Percentiles rank a stretch among this genome's conserved stretches.
phyloP scores from a whole-genome alignment of 2,113 vertebrate species.

The Paracanthobrama guichenoti region DNA sequence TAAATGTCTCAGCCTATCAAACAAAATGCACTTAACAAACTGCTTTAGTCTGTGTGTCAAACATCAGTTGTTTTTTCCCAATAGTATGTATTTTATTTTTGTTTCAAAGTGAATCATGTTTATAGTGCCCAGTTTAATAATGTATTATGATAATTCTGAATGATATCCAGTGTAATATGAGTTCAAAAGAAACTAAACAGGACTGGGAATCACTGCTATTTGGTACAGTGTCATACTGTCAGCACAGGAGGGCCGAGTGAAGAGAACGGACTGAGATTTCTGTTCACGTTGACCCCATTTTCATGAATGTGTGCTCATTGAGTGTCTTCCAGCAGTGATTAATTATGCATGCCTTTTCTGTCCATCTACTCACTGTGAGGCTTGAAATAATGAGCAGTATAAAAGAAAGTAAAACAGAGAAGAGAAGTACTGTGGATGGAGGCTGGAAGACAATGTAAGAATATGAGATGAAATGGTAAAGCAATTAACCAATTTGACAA shows the following conservation, averaged over 20 bases:
- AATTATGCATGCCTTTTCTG: constrained; percentile 68
- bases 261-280: constrained; percentile 43
- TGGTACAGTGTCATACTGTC: constrained; percentile 2
- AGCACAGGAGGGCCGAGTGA: constrained; percentile 30
- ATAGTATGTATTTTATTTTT: background rate
- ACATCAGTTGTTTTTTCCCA: background rate
- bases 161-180: background rate
- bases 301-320: constrained; percentile 56
- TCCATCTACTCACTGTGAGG: constrained; percentile 45
- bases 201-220: background rate
- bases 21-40: background rate
- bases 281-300: constrained; percentile 57
- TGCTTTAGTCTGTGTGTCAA: background rate
- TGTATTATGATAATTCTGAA: background rate
- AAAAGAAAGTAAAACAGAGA: constrained; percentile 51
- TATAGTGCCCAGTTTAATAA: background rate
- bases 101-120: background rate
- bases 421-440: constrained; percentile 53
- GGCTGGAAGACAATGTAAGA: constrained; percentile 48
- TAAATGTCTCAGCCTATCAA: background rate
- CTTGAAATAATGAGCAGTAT: constrained; percentile 38
- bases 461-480: constrained; percentile 51
- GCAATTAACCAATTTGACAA: background rate
- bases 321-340: constrained; percentile 66
- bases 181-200: background rate